Percentiles rank a stretch among this genome's conserved stretches.
These are phyloP conservation scores for Drosophila tanythrix DNA, from an alignment of 2,888 invertebrate species.

Conservation along the genomic window DNA sequence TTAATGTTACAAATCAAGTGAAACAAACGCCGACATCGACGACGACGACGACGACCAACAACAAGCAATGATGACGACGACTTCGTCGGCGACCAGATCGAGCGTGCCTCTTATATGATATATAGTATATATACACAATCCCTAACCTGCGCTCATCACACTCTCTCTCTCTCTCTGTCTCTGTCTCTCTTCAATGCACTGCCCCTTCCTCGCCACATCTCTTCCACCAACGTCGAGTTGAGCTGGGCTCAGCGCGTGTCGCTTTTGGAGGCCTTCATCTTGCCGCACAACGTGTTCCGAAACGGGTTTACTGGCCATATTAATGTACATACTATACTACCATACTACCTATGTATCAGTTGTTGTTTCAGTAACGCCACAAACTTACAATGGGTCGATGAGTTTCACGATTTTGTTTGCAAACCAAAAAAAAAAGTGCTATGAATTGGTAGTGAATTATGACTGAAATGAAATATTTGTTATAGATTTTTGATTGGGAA, in stretches of 20 bases:
- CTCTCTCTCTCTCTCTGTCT: slow-evolving; percentile 1
- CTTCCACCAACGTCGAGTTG: slow-evolving; percentile 1
- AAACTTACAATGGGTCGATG: slow-evolving; percentile 36
- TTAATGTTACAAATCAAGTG: slow-evolving; percentile 76
- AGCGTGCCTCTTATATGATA: slow-evolving; percentile 75
- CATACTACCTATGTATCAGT: slow-evolving; percentile 42
- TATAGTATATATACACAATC: slow-evolving; percentile 39
- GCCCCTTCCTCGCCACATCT: not conserved
- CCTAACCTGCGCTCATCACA: slow-evolving; percentile 36
- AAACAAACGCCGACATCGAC: slow-evolving; percentile 69
- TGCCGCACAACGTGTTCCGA: slow-evolving; percentile 74
- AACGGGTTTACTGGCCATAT: slow-evolving; percentile 69
- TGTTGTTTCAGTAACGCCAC: slow-evolving; percentile 30
- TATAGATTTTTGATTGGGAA: not conserved
- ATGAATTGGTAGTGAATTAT: not conserved
- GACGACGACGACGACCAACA: slow-evolving; percentile 23
- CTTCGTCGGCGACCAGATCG: slow-evolving; percentile 56
- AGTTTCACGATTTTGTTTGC: slow-evolving; percentile 20
- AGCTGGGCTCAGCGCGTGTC: slow-evolving; percentile 68
- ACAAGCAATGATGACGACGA: slow-evolving; percentile 13
- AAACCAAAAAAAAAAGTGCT: not conserved
- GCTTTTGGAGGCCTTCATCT: slow-evolving; percentile 71
- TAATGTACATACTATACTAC: slow-evolving; percentile 36
- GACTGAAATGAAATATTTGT: not conserved
- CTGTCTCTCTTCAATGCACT: not conserved